Percentiles rank a stretch among this genome's conserved stretches.
phyloP scores from a whole-genome alignment of 2,113 vertebrate genomes.

The Hemibagrus wyckioides region DNA sequence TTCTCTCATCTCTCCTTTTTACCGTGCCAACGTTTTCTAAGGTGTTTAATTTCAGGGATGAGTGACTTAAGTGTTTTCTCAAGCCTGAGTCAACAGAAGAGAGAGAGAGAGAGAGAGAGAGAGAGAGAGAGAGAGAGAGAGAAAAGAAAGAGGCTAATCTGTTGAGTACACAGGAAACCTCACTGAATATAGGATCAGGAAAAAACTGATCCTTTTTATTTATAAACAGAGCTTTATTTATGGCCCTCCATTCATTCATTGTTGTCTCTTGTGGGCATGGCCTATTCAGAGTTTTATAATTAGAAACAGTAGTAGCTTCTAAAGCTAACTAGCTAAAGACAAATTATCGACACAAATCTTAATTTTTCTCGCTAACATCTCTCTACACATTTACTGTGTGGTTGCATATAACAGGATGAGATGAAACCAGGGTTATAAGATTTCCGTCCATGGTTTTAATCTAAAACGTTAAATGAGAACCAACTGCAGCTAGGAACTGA shows the following conservation, averaged over 20 bases:
- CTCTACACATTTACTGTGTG: neutral
- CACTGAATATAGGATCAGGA: neutral
- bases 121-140: neutral
- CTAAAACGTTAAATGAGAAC: neutral
- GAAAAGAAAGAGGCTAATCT: neutral
- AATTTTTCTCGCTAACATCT: neutral
- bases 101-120: neutral
- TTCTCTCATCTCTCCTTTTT: neutral
- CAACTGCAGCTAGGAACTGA: neutral
- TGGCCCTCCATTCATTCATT: neutral
- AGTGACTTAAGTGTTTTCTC: conserved; percentile 7
- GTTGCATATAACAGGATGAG: neutral
- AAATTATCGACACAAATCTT: neutral
- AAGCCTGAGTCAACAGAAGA: neutral
- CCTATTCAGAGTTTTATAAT: neutral
- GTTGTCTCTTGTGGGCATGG: neutral
- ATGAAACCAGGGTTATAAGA: neutral
- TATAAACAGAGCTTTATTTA: too few species aligned
- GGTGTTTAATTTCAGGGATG: neutral
- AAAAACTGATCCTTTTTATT: neutral
- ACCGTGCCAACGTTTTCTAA: neutral
- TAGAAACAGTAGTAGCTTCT: neutral
- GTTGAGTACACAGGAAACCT: neutral
- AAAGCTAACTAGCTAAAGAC: neutral
- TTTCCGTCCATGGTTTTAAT: neutral